Base-by-base conservation (phyloP, 1,140 invertebrate genomes). In the Myzus persicae region DNA sequence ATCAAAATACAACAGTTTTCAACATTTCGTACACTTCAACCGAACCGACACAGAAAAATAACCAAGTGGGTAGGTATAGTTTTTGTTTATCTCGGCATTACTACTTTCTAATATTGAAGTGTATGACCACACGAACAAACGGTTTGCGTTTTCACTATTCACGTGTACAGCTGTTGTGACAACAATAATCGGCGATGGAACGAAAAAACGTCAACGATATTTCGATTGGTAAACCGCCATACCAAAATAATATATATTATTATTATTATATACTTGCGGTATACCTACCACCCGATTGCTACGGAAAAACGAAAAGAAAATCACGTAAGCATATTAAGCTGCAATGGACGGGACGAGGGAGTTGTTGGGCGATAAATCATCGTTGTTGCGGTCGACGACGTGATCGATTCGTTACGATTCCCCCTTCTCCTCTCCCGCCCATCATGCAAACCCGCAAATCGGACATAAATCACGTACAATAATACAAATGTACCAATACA, bases 361-460 rank as follows among this genome's bases (percentile, higher is more conserved):
- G 5, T 76, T 67, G n/a, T 82, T 82, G 4, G 31, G 6, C 59
- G 59, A 82, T 82, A 82, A 82, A 82, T 82, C 59, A 76, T 76
- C 59, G 14, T 76, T 36, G 59, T 76, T 76, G 59, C 22, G 20
- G 48, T 7, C 31, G 59, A n/a, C 59, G 76, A 82, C 76, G 76
- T 38, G 76, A 82, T 82, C 76, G 76, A 82, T 82, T 82, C 76
- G 36, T 82, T 82, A 38, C 76, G 7, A 82, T 82, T 82, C 76
- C 36, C 20, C 76, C 76, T 6, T 36, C 14, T 18, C 36, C 22
- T 14, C 9, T 20, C n/a, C 2, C 2, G 7, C 36, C 36, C 8
- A 82, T 82, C 36, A 0, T 3, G 76, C 22, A 5, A 76, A 76
- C n/a, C n/a, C 59, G 59, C 14, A 76, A 76, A 76, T 76, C 59